Evolutionary conservation across 2,797 vertebrate species (phyloP), one percentile per base, ranked within the genome.

Genomic region (Ammospiza maritima): DNA sequence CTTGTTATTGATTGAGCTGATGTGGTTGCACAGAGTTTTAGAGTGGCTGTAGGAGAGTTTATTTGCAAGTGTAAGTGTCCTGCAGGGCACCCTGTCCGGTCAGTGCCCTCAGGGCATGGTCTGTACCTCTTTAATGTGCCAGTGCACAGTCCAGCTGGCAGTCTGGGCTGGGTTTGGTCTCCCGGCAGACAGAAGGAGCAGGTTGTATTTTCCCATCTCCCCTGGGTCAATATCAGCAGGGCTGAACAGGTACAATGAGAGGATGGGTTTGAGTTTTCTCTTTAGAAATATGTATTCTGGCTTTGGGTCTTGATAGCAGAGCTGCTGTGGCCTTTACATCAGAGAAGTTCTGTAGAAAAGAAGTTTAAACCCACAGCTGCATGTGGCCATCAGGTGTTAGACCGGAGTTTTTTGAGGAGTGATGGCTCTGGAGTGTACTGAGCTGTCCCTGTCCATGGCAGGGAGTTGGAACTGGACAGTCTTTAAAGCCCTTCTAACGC

Each of bases 1-100:
- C 21, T 38, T 42, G 53, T 12, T 50, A 15, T 60, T 54, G 42
- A 4, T 9, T 62, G 42, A 73, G 40, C 50, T 69, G 40, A 20
- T 70, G 5, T 0, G 1, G 58, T 16, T n/a, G 42, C 70, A 47
- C 1, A 1, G 17, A 10, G 6, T 4, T 71, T 48, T 34, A 32
- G 73, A 44, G 53, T 62, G 71, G 65, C 4, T 74, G 26, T 36
- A 38, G 18, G 4, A 14, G 10, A 5, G 1, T 1, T 72, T 65
- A 30, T 86, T 84, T 53, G 42, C 54, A 48, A 21, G 36, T 19
- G 1, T 20, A 2, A 40, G n/a, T 25, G 26, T 51, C 29, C 18
- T 71, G 9, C 9, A 14, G 29, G 22, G 3, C 23, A 10, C 29
- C 32, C 6, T 71, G 42, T 27, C 21, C 38, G 25, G 34, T 65